These are phyloP conservation scores for Platichthys flesus DNA, from an alignment of 2,113 vertebrate species.

Conservation along the genomic window DNA sequence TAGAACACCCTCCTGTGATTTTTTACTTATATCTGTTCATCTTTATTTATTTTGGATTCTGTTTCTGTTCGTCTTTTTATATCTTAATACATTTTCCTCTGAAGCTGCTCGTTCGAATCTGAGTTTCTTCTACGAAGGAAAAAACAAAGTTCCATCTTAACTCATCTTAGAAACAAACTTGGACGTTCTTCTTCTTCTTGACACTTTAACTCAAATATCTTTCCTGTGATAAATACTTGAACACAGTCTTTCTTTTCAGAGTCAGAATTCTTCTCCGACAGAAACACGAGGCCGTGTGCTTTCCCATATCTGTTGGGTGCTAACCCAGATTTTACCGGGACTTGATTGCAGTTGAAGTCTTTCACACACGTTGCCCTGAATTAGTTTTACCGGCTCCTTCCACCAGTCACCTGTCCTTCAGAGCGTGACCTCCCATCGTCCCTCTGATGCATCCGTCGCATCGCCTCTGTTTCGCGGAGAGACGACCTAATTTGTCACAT, in stretches of 20 bases:
- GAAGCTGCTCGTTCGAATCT: no score
- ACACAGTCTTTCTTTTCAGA: no score
- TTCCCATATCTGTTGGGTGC: background rate
- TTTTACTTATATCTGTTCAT: no score
- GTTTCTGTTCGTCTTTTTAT: no score
- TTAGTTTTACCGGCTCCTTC: conserved; percentile 3
- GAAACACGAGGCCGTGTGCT: background rate
- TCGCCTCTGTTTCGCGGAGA: conserved; percentile 51
- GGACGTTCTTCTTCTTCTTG: no score
- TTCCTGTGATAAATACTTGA: no score
- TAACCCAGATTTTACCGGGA: background rate
- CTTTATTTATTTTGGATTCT: no score
- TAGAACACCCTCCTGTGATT: no score
- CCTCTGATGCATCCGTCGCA: conserved; percentile 30
- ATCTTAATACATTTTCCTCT: no score
- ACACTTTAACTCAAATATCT: no score
- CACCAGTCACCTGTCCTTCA: conserved; percentile 25
- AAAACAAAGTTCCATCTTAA: no score
- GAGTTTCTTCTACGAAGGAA: no score
- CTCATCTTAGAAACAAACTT: background rate
- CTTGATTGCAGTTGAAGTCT: conserved; percentile 2
- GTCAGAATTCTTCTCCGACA: background rate
- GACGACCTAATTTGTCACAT: conserved; percentile 75
- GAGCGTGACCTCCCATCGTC: conserved; percentile 22
- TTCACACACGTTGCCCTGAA: background rate